Conservation (phyloP, 1,140 invertebrate species). For the Anoplophora glabripennis region DNA sequence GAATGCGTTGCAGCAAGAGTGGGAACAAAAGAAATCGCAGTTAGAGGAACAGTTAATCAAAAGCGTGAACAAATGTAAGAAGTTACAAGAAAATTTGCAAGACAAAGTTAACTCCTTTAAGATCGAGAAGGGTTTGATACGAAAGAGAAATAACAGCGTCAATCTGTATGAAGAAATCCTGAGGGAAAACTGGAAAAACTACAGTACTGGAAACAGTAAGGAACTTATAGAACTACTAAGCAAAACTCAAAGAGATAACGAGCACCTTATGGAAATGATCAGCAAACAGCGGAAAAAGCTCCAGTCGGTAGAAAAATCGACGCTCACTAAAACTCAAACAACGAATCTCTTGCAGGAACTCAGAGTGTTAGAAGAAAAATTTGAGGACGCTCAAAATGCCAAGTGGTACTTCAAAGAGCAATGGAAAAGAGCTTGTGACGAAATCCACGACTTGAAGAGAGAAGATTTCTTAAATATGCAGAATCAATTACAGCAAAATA, state of each 20-base stretch:
- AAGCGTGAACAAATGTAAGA: slow-evolving; percentile 42
- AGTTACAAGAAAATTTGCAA: slow-evolving; percentile 32
- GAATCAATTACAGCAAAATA: slow-evolving; percentile 49
- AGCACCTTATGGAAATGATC: slow-evolving; percentile 45
- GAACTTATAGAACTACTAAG: slow-evolving; percentile 25
- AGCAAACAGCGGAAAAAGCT: slow-evolving; percentile 48
- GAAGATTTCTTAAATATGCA: slow-evolving; percentile 51
- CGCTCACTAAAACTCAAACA: slow-evolving; percentile 51
- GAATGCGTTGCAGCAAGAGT: slow-evolving; percentile 18
- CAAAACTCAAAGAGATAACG: slow-evolving; percentile 50
- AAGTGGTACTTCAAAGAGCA: slow-evolving; percentile 57
- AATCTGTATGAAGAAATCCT: slow-evolving; percentile 29
- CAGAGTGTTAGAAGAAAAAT: slow-evolving; percentile 53
- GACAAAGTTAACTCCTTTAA: slow-evolving; percentile 30
- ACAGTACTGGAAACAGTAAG: slow-evolving; percentile 11
- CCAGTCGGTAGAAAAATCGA: slow-evolving; percentile 46
- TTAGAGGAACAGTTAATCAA: slow-evolving; percentile 50
- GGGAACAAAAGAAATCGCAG: slow-evolving; percentile 31
- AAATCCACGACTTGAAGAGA: slow-evolving; percentile 53
- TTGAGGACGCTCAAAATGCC: slow-evolving; percentile 48
- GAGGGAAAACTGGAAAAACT: slow-evolving; percentile 33
- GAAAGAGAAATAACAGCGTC: slow-evolving; percentile 19
- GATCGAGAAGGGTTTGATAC: slow-evolving; percentile 27
- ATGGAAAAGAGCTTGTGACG: slow-evolving; percentile 52
- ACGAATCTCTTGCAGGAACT: slow-evolving; percentile 50